phyloP scores from a whole-genome alignment of 1,140 invertebrate species.

The Lethocerus indicus region DNA sequence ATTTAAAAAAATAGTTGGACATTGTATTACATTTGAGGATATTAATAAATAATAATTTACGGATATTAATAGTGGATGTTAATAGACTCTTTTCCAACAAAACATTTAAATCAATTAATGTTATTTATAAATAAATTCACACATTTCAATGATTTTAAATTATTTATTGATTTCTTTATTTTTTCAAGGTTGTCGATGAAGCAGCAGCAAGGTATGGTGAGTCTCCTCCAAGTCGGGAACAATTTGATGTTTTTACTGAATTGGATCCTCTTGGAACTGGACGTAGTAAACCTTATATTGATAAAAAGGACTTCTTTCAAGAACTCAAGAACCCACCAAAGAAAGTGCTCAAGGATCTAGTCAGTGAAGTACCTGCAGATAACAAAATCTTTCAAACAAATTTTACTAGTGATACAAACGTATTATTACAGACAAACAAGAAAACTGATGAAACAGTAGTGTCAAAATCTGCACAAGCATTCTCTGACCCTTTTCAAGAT shows the following conservation, averaged over 20 bases:
- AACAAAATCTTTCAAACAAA: slow-evolving; percentile 8
- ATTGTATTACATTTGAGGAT: neutral
- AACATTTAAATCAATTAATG: too few relatives aligned
- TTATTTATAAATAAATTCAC: neutral
- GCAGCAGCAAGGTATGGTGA: neutral
- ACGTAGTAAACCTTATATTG: slow-evolving; percentile 74
- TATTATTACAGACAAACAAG: neutral
- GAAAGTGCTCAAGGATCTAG: slow-evolving; percentile 73
- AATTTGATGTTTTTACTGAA: slow-evolving; percentile 72
- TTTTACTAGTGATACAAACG: slow-evolving; percentile 2
- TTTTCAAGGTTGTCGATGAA: slow-evolving; percentile 9
- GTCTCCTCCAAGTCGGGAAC: slow-evolving; percentile 6
- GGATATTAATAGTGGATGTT: neutral
- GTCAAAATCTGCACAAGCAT: neutral
- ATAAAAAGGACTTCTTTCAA: slow-evolving; percentile 91
- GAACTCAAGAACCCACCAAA: slow-evolving; percentile 83
- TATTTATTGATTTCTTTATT: slow-evolving; percentile 1
- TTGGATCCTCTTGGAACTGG: slow-evolving; percentile 81
- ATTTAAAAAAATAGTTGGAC: neutral
- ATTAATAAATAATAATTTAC: neutral
- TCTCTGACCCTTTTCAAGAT: slow-evolving; percentile 45
- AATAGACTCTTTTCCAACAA: too few relatives aligned
- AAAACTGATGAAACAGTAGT: neutral
- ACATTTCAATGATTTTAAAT: neutral
- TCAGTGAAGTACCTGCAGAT: slow-evolving; percentile 20